Conservation (phyloP, 1,140 invertebrate genomes). For the Cecropterus lyciades region DNA sequence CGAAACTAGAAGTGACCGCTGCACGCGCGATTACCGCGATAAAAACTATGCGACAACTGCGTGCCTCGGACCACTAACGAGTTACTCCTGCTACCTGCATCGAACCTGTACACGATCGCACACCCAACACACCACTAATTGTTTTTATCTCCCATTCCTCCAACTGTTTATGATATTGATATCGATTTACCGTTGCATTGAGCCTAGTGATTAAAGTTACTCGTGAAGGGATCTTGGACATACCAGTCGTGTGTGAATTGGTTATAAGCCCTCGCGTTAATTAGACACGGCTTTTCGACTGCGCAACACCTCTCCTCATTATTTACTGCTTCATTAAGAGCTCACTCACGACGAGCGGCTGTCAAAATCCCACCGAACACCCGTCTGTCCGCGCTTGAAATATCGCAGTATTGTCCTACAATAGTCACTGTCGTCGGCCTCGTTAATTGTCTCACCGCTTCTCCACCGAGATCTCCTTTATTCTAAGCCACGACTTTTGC, state of each 20-base stretch:
- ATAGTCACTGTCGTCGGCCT: constrained; percentile 72
- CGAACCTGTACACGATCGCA: constrained; percentile 36
- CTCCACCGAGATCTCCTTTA: constrained; percentile 46
- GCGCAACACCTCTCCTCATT: constrained; percentile 77
- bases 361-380: constrained; percentile 78
- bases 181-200: constrained; percentile 40
- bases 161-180: constrained; percentile 39
- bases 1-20: constrained; percentile 74
- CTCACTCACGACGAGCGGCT: constrained; percentile 70
- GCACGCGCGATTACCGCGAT: constrained; percentile 66
- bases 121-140: constrained; percentile 30
- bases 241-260: constrained; percentile 40
- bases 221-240: constrained; percentile 30
- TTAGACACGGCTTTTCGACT: constrained; percentile 70
- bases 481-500: constrained; percentile 43
- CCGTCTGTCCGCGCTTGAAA: constrained; percentile 68
- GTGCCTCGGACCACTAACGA: constrained; percentile 59
- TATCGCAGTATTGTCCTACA: constrained; percentile 75
- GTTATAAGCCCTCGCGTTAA: constrained; percentile 53
- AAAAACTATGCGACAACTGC: constrained; percentile 67
- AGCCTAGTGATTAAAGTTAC: constrained; percentile 13
- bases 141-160: constrained; percentile 44
- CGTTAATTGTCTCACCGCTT: constrained; percentile 70
- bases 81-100: constrained; percentile 56
- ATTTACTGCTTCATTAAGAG: constrained; percentile 83